Base-by-base conservation (phyloP, 2,113 vertebrate species). In the Heterotilapia buettikoferi region DNA sequence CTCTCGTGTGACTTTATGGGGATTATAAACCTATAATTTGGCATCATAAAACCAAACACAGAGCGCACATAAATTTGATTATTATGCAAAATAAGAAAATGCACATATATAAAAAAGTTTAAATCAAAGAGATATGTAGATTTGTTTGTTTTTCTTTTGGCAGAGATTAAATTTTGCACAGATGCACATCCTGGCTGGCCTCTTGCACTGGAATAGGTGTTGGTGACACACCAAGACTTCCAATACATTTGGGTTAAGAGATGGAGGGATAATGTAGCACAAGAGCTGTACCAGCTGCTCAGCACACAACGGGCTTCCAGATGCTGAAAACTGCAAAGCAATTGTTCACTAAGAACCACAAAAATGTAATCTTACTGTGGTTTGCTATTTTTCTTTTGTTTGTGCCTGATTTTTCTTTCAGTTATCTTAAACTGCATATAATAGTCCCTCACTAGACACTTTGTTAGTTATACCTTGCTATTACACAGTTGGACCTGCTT, bases 181-280 rank as follows among this genome's bases (percentile, higher is more conserved):
- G 36, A 56, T 26, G 10, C 21, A 18, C 14, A 83, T 61, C 73
- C 80, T 16, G 31, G 82, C 80, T 88, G 89, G 40, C 29, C 12
- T 54, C 71, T 63, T 59, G n/a, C 24, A 19, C 1, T 36, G 53
- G 54, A 5, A 13, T 3, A 82, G 33, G 83, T 86, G 68, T 79
- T 68, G 66, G 6, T 57, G 45, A 43, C 38, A 38, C 43, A 52
- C 9, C 18, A 2, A 14, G 12, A 36, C 54, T 52, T 83, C 80
- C 63, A 83, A 88, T 86, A 86, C 79, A 85, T 90, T 85, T 79
- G 24, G 87, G 76, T n/a, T n/a, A 6, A 7, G n/a, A 82, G 38
- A 78, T 24, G 76, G 18, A 59, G 29, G 6, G 31, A n/a, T 56
- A 19, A 78, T 45, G 18, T 19, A 84, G 88, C 50, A 16, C 56